Evolutionary conservation across 2,797 vertebrate genomes (phyloP), one percentile per base, ranked within the genome.

Genomic region (Parambassis ranga): DNA sequence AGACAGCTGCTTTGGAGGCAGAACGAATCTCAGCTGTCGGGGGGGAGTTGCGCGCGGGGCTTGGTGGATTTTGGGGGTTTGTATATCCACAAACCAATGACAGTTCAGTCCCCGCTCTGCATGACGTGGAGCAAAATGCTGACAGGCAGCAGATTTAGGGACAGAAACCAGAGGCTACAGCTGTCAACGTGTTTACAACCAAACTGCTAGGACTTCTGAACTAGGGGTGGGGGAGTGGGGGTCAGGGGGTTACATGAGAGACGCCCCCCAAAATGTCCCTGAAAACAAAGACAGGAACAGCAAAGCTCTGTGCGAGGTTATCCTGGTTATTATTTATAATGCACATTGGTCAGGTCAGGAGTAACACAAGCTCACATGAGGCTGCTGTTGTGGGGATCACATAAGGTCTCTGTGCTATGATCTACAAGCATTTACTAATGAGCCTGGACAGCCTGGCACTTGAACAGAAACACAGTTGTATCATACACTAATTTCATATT

Each of bases 1-100:
- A 73, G 87, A 85, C 91, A 92, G 91, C 91, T 92, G 91, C 86
- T 77, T 58, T 19, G 41, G 63, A 48, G 46, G 81, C 66, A 81
- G 82, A 89, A 91, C 84, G 16, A 90, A 90, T 92, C 89, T 90
- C 90, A 90, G 90, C 90, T 91, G 90, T 90, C 85, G 44, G 47
- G 59, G 59, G 35, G 39, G 48, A 68, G 82, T 51, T 56, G 70
- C 46, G 56, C 8, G 16, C 14, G 69, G 74, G 71, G 80, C 66
- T 69, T 57, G 56, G 74, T 48, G 65, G 73, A 72, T 68, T 82
- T 72, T 10, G 18, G 55, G 35, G 69, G 61, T 49, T 48, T 75
- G 65, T 64, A 15, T 61, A 68, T 77, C 57, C 46, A 64, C 63
- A 47, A 64, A 74, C 62, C 75, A 53, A 38, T 78, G 75, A 82